Base-by-base conservation (phyloP, 35 echinoderm and acorn worm species). In the Heliocidaris tuberculata region DNA sequence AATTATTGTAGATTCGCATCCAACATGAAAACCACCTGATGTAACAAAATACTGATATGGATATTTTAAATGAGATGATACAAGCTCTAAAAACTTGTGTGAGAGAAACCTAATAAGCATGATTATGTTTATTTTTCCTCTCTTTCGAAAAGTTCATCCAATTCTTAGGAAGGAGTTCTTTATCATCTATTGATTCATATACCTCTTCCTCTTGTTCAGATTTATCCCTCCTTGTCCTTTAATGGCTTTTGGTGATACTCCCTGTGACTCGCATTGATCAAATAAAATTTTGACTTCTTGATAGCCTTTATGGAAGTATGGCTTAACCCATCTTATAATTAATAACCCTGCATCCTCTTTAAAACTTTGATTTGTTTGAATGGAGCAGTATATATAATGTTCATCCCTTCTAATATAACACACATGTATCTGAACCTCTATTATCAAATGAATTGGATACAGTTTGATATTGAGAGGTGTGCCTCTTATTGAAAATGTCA, bases 251-350 rank as follows among this genome's bases (percentile, higher is more conserved):
- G 95, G 96, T 31, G 92, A 94, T 19, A 95, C 17, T 85, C 94
- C 94, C 27, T 97, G 93, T 94, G 95, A 91, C 27, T 86, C 50
- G 31, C 47, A 78, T 48, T 97, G 94, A 86, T 97, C 94, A 95
- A 97, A 95, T 71, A 97, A 27, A 19, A 95, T 86, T 15, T 92
- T 49, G 0, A 97, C 93, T 50, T 97, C 93, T 96, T 49, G 24
- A 24, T 86, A 92, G 7, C 85, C 90, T 12, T 85, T 71, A 48
- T n/a, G 47, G 21, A 96, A 78, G 30, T 94, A 96, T 2, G 65
- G 92, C 7, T 31, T 31, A 30, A 96, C 50, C 59, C 50, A 94
- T n/a, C 42, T 92, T 24, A 13, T 13, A 93, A 59, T 42, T 12
- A 96, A 48, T 12, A 96, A 93, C 9, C 86, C 47, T 48, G 47